These are phyloP conservation scores for Listronotus oregonensis DNA, from an alignment of 1,140 invertebrate species.

Conservation along the genomic window DNA sequence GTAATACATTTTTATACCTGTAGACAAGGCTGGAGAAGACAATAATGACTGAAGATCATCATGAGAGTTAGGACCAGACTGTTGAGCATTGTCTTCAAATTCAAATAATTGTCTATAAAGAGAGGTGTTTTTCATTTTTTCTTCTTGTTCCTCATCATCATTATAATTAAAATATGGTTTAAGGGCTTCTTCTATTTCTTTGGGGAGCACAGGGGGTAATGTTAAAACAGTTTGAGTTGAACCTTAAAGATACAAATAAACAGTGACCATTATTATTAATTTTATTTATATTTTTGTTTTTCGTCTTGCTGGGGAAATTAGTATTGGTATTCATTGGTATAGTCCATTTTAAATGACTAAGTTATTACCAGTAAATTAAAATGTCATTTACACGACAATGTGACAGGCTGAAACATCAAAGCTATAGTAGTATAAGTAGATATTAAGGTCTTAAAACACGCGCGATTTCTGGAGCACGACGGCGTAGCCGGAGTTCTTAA, in stretches of 20 bases:
- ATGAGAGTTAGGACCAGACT: neutral
- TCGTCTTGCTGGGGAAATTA: too few relatives aligned
- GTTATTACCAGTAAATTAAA: too few relatives aligned
- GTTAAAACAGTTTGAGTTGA: conserved; percentile 47
- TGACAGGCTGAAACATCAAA: too few relatives aligned
- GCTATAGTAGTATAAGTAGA: too few relatives aligned
- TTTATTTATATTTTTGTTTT: too few relatives aligned
- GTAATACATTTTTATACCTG: conserved; percentile 4
- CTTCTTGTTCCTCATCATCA: conserved; percentile 33
- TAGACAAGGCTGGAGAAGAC: conserved; percentile 41
- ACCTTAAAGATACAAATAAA: conserved; percentile 29
- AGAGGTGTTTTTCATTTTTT: conserved; percentile 28
- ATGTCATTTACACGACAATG: too few relatives aligned
- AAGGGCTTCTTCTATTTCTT: conserved; percentile 63
- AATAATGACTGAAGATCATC: conserved; percentile 15
- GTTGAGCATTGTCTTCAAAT: conserved; percentile 22
- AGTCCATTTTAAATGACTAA: too few relatives aligned
- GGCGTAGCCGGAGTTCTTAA: too few relatives aligned
- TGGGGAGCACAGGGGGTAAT: conserved; percentile 58
- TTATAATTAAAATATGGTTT: conserved; percentile 65
- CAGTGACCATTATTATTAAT: too few relatives aligned
- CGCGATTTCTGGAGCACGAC: too few relatives aligned
- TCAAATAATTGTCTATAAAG: conserved; percentile 50
- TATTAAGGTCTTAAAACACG: too few relatives aligned
- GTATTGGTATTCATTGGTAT: too few relatives aligned